These are phyloP conservation scores for Eupleurogrammus muticus DNA, from an alignment of 2,797 vertebrate genomes.

Conservation along the genomic window DNA sequence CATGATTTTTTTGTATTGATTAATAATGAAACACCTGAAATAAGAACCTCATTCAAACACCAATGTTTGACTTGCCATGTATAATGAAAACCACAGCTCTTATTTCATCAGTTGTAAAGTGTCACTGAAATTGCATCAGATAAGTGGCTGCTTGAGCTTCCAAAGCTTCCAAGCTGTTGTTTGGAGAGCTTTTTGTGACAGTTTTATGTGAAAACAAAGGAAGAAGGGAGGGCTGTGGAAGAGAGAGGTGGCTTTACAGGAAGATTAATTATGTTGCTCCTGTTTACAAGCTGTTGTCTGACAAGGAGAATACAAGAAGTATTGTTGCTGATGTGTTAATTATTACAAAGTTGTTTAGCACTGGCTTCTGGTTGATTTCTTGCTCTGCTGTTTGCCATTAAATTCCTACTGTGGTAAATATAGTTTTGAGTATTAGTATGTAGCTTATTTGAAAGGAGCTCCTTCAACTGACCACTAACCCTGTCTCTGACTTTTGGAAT, in stretches of 20 bases:
- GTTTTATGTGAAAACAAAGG: constrained; percentile 30
- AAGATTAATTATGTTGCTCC: constrained; percentile 18
- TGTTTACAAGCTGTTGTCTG: constrained; percentile 11
- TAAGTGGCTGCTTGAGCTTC: constrained; percentile 1
- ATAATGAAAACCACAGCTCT: constrained; percentile 3
- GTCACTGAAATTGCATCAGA: constrained; percentile 53
- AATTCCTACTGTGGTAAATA: constrained; percentile 23
- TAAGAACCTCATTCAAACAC: neutral
- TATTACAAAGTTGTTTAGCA: neutral
- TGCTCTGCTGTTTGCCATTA: neutral
- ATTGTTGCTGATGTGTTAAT: constrained; percentile 2
- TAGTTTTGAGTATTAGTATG: constrained; percentile 40
- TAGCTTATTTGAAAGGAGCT: neutral
- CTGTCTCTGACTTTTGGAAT: constrained; percentile 16
- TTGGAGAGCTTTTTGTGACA: constrained; percentile 2
- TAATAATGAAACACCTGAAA: constrained; percentile 8
- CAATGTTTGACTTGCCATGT: neutral
- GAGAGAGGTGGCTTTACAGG: constrained; percentile 7
- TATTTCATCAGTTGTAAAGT: constrained; percentile 55
- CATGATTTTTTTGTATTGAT: neutral
- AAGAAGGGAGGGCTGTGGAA: constrained; percentile 8
- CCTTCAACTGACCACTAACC: neutral
- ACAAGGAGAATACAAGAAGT: neutral
- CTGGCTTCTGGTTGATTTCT: neutral
- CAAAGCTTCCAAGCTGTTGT: neutral